Evolutionary conservation across 2,113 vertebrate genomes (phyloP).

Genomic region (Atractosteus spatula): DNA sequence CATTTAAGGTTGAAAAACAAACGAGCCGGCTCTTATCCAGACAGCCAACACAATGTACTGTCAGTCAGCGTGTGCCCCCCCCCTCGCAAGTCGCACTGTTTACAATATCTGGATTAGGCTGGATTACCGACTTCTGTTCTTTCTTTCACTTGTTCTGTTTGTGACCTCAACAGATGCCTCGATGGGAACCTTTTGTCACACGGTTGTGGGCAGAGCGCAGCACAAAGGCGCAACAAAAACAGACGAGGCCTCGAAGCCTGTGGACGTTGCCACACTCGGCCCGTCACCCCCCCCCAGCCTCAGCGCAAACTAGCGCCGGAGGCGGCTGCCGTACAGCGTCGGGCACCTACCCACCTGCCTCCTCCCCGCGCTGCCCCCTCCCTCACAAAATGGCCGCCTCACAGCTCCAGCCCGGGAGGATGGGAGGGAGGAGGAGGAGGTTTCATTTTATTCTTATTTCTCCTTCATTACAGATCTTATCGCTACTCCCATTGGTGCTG

Average conservation of each 20-base stretch:
- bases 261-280: background rate
- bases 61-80: background rate
- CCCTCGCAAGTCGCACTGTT: background rate
- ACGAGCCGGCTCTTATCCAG: no score
- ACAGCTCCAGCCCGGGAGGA: slow-evolving; percentile 43
- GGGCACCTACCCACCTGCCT: slow-evolving; percentile 34
- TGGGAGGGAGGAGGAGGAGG: slow-evolving; percentile 41
- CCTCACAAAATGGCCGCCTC: slow-evolving; percentile 36
- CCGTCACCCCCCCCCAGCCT: no score
- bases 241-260: background rate
- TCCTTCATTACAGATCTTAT: background rate
- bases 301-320: background rate
- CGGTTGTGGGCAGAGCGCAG: no score
- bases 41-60: slow-evolving; percentile 7
- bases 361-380: background rate
- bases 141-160: background rate
- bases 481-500: background rate
- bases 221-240: background rate
- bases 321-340: no score
- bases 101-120: slow-evolving; percentile 6
- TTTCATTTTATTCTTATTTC: slow-evolving; percentile 36
- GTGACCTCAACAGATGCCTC: background rate
- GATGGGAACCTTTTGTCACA: no score
- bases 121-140: background rate
- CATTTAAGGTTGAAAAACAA: no score